Conservation (phyloP, 2,113 vertebrate species). For the Xiphophorus maculatus region DNA sequence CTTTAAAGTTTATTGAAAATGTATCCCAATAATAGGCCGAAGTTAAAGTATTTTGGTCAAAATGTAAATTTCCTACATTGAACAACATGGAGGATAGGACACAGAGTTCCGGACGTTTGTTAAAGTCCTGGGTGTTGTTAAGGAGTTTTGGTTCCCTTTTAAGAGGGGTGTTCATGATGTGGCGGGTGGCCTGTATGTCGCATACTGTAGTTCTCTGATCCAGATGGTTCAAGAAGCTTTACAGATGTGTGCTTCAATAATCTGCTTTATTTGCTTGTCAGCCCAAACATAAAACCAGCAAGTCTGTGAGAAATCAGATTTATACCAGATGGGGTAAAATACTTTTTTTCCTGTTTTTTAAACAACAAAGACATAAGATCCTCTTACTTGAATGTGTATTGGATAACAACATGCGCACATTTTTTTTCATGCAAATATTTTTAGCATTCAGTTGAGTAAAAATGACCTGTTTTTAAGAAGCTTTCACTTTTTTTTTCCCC, state of each 20-base stretch:
- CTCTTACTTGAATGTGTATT: not conserved
- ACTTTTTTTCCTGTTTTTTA: not conserved
- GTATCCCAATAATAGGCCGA: not conserved
- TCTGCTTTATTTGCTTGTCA: conserved; percentile 64
- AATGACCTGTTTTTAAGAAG: not conserved
- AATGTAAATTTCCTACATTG: not conserved
- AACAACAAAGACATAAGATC: not conserved
- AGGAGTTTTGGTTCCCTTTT: conserved; percentile 44
- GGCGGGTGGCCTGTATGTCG: conserved; percentile 23
- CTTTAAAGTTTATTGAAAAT: not conserved
- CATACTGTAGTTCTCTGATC: conserved; percentile 30
- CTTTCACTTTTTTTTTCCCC: fast-evolving
- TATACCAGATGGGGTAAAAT: conserved; percentile 2
- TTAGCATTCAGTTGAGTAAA: not conserved
- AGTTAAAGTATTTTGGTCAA: not conserved
- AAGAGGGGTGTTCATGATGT: conserved; percentile 21
- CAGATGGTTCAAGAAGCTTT: conserved; percentile 61
- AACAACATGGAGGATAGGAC: conserved; percentile 23
- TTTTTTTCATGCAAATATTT: too few species aligned
- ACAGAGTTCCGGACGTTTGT: conserved; percentile 29
- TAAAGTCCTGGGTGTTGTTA: conserved; percentile 28
- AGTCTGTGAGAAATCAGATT: conserved; percentile 34
- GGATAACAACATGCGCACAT: not conserved
- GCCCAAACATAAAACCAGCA: conserved; percentile 50
- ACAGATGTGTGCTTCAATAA: conserved; percentile 62